phyloP scores from a whole-genome alignment of 2,888 invertebrate species.

The Eilema sororculum region DNA sequence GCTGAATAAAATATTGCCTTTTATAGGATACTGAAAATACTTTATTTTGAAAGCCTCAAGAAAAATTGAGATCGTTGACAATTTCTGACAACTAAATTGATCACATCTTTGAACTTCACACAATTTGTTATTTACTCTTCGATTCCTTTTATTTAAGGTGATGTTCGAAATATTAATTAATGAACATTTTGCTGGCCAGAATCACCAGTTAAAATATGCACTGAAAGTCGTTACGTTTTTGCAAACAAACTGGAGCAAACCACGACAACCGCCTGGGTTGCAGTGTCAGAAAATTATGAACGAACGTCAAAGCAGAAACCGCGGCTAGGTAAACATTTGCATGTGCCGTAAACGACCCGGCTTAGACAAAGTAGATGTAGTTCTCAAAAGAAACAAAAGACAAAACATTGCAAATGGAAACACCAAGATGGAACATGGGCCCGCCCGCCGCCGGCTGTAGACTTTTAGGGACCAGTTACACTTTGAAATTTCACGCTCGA shows the following conservation, averaged over 20 bases:
- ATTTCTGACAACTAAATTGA: not conserved
- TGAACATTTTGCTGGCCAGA: not conserved
- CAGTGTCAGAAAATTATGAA: constrained; percentile 69
- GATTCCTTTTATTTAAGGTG: not conserved
- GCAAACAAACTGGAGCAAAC: constrained; percentile 28
- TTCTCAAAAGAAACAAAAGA: constrained; percentile 75
- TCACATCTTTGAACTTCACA: not conserved
- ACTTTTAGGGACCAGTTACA: constrained; percentile 1
- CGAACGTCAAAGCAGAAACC: constrained; percentile 69
- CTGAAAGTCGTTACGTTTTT: constrained; percentile 29
- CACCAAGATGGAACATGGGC: constrained; percentile 53
- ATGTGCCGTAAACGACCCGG: constrained; percentile 67
- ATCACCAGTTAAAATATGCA: not conserved
- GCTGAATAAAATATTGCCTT: not conserved
- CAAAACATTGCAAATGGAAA: constrained; percentile 72
- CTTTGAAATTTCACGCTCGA: not conserved
- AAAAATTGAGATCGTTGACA: not conserved
- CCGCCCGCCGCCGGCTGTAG: constrained; percentile 8
- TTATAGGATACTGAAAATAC: not conserved
- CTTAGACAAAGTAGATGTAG: constrained; percentile 74
- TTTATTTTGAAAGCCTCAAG: not conserved
- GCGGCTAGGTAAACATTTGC: constrained; percentile 75
- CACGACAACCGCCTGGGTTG: constrained; percentile 39
- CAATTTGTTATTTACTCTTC: not conserved
- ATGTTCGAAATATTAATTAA: not conserved